These are phyloP conservation scores for Mesaphorura yosii DNA, from an alignment of 1,140 invertebrate species.

Conservation along the genomic window DNA sequence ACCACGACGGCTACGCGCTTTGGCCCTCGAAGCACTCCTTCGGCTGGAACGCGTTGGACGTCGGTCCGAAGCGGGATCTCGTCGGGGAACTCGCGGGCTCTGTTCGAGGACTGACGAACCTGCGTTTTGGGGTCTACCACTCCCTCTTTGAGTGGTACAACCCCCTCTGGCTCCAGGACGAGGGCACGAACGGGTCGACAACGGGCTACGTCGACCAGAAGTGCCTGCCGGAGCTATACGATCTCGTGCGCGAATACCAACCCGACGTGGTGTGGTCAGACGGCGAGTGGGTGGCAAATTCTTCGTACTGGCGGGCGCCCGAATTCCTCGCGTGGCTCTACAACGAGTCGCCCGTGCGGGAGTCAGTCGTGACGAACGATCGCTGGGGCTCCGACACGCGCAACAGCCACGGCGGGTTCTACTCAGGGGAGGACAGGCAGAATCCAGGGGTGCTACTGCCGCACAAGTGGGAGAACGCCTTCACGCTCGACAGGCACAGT, in stretches of 20 bases:
- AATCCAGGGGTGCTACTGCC: constrained; percentile 40
- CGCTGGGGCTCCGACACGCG: constrained; percentile 42
- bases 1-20: too few relatives aligned
- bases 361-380: constrained; percentile 46
- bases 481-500: constrained; percentile 76
- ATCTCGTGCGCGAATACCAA: constrained; percentile 39
- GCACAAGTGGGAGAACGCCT: constrained; percentile 85
- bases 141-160: constrained; percentile 46
- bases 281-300: constrained; percentile 46
- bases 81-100: constrained; percentile 43
- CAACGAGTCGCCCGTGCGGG: too few relatives aligned
- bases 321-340: constrained; percentile 8
- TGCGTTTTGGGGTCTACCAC: constrained; percentile 43
- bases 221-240: constrained; percentile 32
- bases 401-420: constrained; percentile 45
- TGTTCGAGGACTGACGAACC: constrained; percentile 33
- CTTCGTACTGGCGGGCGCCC: constrained; percentile 38
- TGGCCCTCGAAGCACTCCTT: constrained; percentile 63
- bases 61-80: constrained; percentile 71
- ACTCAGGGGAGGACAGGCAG: constrained; percentile 42
- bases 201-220: constrained; percentile 33
- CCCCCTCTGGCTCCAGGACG: constrained; percentile 8
- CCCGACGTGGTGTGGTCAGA: constrained; percentile 52
- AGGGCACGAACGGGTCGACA: constrained; percentile 34
- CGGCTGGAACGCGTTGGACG: constrained; percentile 78